Evolutionary conservation across 2,888 invertebrate genomes (phyloP), one percentile per base, ranked within the genome.

Genomic region (Mythimna albipuncta): DNA sequence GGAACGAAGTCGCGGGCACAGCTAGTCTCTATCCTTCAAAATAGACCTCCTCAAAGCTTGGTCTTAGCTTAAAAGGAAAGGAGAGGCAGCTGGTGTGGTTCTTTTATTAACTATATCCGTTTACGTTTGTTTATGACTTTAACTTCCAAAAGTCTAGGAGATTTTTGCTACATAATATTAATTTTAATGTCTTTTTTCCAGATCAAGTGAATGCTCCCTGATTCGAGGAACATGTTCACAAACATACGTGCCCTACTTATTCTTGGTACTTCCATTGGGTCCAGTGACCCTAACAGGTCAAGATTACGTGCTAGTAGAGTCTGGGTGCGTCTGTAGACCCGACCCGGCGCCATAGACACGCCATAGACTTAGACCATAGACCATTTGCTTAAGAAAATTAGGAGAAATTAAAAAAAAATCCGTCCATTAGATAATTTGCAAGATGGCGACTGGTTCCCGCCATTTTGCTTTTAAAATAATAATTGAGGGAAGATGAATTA

Each of bases 261-360:
- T 99, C 94, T 97, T 99, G 92, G 99, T 99, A 72, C 98, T 99
- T 75, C 99, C 99, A 0, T 93, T 99, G 70, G 99, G 99, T 9
- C 99, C 99, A 19, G 99, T 99, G 26, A 99, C 99, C 16, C 95
- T 99, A 26, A 99, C 99, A 6, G 99, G 99, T 7, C 99, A 99
- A 93, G 99, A 99, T 94, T 99, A 99, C 94, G 98, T 99, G n/a
- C 96, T 99, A 65, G 99, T 99, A 41, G 99, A 99, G 93, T 99
- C 98, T 87, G 99, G 99, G n/a, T 99, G 99, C 92, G 98, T 98
- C 44, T 99, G 99, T 93, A 97, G 98, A 88, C 97, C 97, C 13
- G 94, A 95, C 58, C 92, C 94, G 9, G 84, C 89, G 76, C 54
- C 74, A 68, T 81, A 83, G 72, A 67, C 62, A 10, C 55, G 64